These are phyloP conservation scores for Cyanocitta stelleri DNA, from an alignment of 2,113 vertebrate species.

Conservation along the genomic window DNA sequence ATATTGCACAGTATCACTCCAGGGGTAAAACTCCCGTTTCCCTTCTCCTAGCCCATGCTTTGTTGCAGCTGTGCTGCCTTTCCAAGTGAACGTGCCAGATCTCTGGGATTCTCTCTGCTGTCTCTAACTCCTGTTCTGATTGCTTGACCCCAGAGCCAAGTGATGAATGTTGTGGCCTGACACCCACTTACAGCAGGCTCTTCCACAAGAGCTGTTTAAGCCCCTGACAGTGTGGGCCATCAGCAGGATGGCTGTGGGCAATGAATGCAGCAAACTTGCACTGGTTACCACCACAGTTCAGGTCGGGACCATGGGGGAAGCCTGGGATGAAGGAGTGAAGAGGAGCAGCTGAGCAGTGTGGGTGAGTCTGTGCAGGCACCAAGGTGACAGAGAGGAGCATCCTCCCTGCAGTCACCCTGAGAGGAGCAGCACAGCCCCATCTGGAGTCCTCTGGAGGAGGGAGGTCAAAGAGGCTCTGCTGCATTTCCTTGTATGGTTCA, in stretches of 20 bases:
- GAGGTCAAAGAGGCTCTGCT: not conserved
- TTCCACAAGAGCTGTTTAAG: not conserved
- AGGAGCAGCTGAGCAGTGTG: not conserved
- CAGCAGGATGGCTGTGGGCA: not conserved
- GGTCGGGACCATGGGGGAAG: not conserved
- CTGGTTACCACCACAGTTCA: not conserved
- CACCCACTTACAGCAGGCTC: not conserved
- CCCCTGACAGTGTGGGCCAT: not conserved
- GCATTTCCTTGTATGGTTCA: not conserved
- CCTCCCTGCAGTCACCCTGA: not conserved
- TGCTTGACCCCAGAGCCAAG: not conserved
- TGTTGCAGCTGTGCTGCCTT: not conserved
- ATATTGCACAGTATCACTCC: not conserved
- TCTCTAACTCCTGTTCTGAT: not conserved
- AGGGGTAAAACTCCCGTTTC: not conserved
- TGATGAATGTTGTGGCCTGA: not conserved
- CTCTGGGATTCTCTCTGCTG: not conserved
- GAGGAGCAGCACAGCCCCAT: not conserved
- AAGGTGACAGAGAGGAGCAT: not conserved
- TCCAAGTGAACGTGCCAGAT: not conserved
- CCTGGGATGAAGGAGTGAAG: not conserved
- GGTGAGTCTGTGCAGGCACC: not conserved
- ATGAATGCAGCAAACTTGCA: not conserved
- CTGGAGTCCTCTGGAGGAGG: fast-evolving
- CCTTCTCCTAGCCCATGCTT: not conserved